Base-by-base conservation (phyloP, 2,888 invertebrate genomes). In the Chrysomela aeneicollis region DNA sequence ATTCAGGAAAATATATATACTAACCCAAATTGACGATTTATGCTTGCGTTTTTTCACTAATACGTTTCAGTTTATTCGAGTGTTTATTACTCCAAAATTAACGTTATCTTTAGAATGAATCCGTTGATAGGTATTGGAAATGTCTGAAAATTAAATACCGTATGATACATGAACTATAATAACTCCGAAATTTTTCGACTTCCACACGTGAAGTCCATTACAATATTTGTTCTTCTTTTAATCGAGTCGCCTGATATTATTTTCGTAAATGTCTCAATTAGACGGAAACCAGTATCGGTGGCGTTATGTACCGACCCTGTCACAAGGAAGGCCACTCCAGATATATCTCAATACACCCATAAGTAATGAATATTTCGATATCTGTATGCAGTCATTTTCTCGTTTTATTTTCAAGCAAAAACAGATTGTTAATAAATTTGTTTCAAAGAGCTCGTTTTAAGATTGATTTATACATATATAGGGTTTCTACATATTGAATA, bases 281-380 rank as follows among this genome's bases (percentile, higher is more conserved):
- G 15, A 18, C 42, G 17, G 18, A 57, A 57, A 22, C 46, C 46
- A 42, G 42, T 42, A 15, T 42, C 35, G 26, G 22, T 55, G 22
- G 42, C 55, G 42, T 42, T 54, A 54, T n/a, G n/a, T 19, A 37
- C 26, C 19, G 57, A 37, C 57, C 57, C 46, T 57, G 57, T 57
- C 57, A 57, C 9, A 22, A 26, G 17, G 17, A 57, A 46, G 57
- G 42, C 57, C 26, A 12, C 26, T 18, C n/a, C 12, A 57, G 46
- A 57, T 57, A 46, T 57, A 57, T 46, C 57, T 57, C 57, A 57
- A 57, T 57, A 57, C 19, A 54, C 32, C 42, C 42, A 42, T 55
- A 42, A 21, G 19, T 55, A 21, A 55, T 37, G 32, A 32, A 42
- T 42, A 21, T 55, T 17, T 55, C 55, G 37, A 12, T 6, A 35